A percentile compares a stretch with the other conserved stretches of the same genome.
Evolutionary conservation across 2,797 vertebrate species (phyloP).

Genomic region (Phylloscopus collybita): DNA sequence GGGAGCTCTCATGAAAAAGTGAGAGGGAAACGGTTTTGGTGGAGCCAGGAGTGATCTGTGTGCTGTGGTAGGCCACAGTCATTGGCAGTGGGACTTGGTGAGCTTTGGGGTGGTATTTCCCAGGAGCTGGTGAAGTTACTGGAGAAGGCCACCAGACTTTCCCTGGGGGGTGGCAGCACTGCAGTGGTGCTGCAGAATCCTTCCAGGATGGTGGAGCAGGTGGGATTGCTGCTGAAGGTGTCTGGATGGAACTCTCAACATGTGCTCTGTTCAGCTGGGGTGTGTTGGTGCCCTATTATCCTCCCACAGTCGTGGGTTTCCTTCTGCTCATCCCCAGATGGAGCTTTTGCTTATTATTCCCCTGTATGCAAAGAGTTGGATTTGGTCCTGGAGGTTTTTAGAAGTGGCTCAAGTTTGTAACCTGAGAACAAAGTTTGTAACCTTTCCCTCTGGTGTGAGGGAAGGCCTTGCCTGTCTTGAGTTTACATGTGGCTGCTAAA

Average conservation of each 20-base stretch:
- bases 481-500: neutral
- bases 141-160: neutral
- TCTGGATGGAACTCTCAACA: neutral
- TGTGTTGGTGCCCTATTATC: neutral
- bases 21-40: neutral
- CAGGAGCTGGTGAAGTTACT: accelerated
- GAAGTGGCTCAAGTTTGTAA: neutral
- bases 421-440: no score
- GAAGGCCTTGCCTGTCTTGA: neutral
- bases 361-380: neutral
- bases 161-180: neutral
- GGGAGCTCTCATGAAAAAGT: neutral
- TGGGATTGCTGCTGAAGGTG: neutral
- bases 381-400: neutral
- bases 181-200: neutral
- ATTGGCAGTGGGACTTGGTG: accelerated
- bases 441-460: neutral
- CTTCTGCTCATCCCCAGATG: neutral
- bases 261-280: neutral
- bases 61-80: neutral
- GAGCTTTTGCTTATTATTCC: neutral
- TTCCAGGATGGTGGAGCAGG: neutral
- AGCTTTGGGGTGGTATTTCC: neutral
- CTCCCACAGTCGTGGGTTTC: accelerated
- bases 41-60: neutral